These are phyloP conservation scores for Bryconaethiops microstoma DNA, from an alignment of 2,797 vertebrate species.

Conservation along the genomic window DNA sequence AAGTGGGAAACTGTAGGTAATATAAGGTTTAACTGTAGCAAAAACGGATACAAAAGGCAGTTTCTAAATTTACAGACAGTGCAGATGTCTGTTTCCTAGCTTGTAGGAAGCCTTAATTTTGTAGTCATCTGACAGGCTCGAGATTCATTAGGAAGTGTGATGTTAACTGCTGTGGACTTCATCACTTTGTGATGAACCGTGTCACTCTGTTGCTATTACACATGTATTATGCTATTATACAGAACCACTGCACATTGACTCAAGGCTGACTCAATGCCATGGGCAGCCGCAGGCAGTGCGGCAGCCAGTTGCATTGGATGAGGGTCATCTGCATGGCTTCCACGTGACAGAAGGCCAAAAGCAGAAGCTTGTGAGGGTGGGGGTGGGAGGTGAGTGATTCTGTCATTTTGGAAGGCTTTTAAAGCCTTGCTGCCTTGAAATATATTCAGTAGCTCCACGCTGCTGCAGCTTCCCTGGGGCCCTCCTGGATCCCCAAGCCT, in stretches of 20 bases:
- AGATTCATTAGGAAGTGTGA: slow-evolving; percentile 23
- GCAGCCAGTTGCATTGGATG: background rate
- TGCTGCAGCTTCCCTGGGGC: slow-evolving; percentile 20
- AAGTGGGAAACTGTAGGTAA: too few relatives aligned
- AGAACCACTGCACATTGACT: slow-evolving; percentile 11
- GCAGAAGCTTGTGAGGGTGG: background rate
- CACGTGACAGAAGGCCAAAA: background rate
- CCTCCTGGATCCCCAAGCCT: slow-evolving; percentile 27
- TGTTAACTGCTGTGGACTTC: slow-evolving; percentile 27
- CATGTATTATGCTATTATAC: slow-evolving; percentile 33
- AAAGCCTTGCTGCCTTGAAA: slow-evolving; percentile 40
- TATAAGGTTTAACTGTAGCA: background rate
- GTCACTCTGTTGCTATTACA: slow-evolving; percentile 17
- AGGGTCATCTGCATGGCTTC: slow-evolving; percentile 30
- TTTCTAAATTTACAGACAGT: slow-evolving; percentile 25
- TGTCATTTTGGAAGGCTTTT: slow-evolving; percentile 42
- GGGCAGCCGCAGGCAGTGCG: background rate
- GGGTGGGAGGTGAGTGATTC: background rate
- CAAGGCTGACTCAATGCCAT: slow-evolving; percentile 24
- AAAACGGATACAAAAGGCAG: slow-evolving; percentile 5
- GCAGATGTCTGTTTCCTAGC: slow-evolving; percentile 14
- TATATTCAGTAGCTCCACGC: slow-evolving; percentile 46
- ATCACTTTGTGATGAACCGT: slow-evolving; percentile 29
- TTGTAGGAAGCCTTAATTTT: slow-evolving; percentile 5
- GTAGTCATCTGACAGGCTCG: background rate